Conservation (phyloP, 2,888 invertebrate genomes). For the Drosophila emarginata region DNA sequence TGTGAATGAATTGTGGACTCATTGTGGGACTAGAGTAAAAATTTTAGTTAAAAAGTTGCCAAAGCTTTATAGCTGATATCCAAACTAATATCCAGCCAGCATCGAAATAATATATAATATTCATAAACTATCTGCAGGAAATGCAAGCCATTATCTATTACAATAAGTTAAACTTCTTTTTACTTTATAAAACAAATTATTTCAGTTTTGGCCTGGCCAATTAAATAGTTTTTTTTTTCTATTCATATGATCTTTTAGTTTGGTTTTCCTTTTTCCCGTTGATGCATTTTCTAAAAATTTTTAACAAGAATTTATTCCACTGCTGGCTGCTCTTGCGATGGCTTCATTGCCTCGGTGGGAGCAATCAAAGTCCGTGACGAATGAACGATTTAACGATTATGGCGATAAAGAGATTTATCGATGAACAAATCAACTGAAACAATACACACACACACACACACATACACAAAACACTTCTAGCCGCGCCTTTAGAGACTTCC, state of each 20-base stretch:
- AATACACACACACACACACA: conserved; percentile 43
- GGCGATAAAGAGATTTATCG: conserved; percentile 75
- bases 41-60: neutral
- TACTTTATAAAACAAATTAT: too few species aligned
- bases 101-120: too few species aligned
- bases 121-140: too few species aligned
- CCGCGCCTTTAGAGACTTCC: conserved; percentile 18
- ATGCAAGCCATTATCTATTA: too few species aligned
- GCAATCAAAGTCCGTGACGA: conserved; percentile 70
- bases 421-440: conserved; percentile 64
- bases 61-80: neutral
- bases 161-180: too few species aligned
- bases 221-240: too few species aligned
- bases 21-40: neutral
- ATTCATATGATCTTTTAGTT: neutral
- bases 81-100: too few species aligned
- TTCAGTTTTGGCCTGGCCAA: too few species aligned
- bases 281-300: neutral
- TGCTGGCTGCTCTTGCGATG: conserved; percentile 23
- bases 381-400: conserved; percentile 73
- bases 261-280: neutral
- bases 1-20: neutral
- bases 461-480: conserved; percentile 24
- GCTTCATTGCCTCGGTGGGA: conserved; percentile 31
- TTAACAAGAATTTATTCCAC: conserved; percentile 8